Percentiles rank a stretch among this genome's conserved stretches.
phyloP scores from a whole-genome alignment of 2,797 vertebrate species.

The Cygnus olor region DNA sequence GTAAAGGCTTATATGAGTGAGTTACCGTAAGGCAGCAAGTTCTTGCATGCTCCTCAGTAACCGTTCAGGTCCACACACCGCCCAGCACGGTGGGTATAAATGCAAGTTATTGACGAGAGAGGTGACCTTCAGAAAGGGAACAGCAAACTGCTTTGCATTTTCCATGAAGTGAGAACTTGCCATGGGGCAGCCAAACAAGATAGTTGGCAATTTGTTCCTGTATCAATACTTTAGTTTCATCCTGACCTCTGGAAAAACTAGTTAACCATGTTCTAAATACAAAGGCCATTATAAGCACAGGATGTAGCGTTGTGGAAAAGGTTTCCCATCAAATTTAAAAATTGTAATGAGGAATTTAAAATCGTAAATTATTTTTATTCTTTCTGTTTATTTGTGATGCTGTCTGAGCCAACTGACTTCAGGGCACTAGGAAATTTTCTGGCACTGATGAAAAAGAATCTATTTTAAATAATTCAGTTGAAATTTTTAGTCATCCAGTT shows the following conservation, averaged over 20 bases:
- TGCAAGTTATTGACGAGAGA: neutral
- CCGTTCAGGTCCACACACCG: neutral
- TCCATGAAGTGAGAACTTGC: neutral
- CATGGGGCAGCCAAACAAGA: neutral
- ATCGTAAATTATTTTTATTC: conserved; percentile 31
- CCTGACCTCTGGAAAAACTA: neutral
- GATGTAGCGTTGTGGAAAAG: neutral
- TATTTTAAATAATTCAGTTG: conserved; percentile 61
- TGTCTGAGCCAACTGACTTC: conserved; percentile 21
- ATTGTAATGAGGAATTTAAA: neutral
- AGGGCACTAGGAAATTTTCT: conserved; percentile 32
- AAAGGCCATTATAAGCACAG: neutral
- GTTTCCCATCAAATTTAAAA: neutral
- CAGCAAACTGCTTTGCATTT: neutral
- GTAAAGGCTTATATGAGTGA: neutral
- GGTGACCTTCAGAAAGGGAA: neutral
- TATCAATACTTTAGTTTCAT: neutral
- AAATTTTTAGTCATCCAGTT: conserved; percentile 48
- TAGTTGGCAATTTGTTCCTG: neutral
- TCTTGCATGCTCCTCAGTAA: neutral
- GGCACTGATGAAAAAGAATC: conserved; percentile 39
- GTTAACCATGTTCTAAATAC: neutral
- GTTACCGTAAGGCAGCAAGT: neutral
- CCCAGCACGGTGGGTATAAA: neutral
- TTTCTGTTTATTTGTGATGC: conserved; percentile 14